Conservation (phyloP, 2,888 invertebrate genomes). For the Ctena decussata region DNA sequence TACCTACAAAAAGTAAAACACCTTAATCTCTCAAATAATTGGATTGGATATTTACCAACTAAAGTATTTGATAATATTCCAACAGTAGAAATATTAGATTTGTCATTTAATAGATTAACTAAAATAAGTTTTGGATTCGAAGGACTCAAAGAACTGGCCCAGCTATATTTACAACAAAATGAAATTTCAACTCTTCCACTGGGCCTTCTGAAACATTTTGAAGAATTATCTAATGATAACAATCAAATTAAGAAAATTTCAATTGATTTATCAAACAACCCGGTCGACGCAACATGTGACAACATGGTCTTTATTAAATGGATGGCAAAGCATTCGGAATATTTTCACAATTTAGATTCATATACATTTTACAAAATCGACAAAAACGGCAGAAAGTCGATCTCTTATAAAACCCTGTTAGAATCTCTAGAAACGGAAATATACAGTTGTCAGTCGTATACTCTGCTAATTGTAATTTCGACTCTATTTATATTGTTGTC, state of each 20-base stretch:
- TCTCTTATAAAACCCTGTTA: neutral
- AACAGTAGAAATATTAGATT: neutral
- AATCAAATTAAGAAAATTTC: neutral
- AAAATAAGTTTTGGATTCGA: neutral
- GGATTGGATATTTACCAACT: neutral
- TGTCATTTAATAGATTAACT: slow-evolving; percentile 27
- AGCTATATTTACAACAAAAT: slow-evolving; percentile 32
- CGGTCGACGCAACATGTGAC: slow-evolving; percentile 19
- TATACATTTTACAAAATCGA: slow-evolving; percentile 6
- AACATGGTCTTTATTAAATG: slow-evolving; percentile 24
- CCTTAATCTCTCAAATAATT: slow-evolving; percentile 43
- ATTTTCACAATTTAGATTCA: slow-evolving; percentile 10
- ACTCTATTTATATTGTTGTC: slow-evolving; percentile 24
- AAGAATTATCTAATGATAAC: neutral
- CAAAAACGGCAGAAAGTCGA: neutral
- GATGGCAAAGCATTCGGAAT: slow-evolving; percentile 19
- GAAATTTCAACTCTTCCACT: neutral
- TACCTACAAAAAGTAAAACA: slow-evolving; percentile 12
- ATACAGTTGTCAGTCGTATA: slow-evolving; percentile 22
- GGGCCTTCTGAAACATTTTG: slow-evolving; percentile 2
- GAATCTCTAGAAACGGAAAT: neutral
- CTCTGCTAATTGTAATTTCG: slow-evolving; percentile 1
- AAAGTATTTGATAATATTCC: neutral
- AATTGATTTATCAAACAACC: slow-evolving; percentile 42
- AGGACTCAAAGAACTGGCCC: neutral